phyloP scores from a whole-genome alignment of 2,888 invertebrate species.

The Folsomia manolachei region DNA sequence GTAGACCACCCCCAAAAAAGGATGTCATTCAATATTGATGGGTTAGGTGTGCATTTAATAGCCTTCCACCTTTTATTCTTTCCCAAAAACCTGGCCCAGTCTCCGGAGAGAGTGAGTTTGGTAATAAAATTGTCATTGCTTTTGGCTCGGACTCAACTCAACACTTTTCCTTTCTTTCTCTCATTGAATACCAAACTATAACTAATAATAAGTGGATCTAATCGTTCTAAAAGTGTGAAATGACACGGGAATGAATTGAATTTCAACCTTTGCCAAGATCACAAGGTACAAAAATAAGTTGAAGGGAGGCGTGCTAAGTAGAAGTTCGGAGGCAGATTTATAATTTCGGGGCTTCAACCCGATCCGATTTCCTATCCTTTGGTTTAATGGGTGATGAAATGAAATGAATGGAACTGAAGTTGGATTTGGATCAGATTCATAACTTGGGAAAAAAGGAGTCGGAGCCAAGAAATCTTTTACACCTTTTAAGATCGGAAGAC shows the following conservation, averaged over 20 bases:
- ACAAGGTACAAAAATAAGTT: background rate
- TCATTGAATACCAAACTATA: background rate
- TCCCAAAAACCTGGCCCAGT: background rate
- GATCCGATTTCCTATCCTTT: background rate
- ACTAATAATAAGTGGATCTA: background rate
- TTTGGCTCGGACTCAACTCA: background rate
- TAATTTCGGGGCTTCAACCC: background rate
- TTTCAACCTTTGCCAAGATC: background rate
- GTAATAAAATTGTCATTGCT: background rate
- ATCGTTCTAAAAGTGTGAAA: background rate
- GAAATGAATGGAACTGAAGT: no score
- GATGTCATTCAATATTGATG: background rate
- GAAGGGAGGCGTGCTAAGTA: background rate
- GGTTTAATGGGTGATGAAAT: background rate
- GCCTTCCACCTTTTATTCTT: background rate
- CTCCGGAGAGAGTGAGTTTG: no score
- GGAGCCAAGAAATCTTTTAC: background rate
- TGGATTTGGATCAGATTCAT: background rate
- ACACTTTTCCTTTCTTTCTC: background rate
- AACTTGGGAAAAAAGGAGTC: background rate
- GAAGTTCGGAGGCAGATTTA: background rate
- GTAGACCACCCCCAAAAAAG: no score
- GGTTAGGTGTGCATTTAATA: background rate
- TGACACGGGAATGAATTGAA: background rate
- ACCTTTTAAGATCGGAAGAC: background rate